Base-by-base conservation (phyloP, 2,797 vertebrate species). In the Momotus momota region DNA sequence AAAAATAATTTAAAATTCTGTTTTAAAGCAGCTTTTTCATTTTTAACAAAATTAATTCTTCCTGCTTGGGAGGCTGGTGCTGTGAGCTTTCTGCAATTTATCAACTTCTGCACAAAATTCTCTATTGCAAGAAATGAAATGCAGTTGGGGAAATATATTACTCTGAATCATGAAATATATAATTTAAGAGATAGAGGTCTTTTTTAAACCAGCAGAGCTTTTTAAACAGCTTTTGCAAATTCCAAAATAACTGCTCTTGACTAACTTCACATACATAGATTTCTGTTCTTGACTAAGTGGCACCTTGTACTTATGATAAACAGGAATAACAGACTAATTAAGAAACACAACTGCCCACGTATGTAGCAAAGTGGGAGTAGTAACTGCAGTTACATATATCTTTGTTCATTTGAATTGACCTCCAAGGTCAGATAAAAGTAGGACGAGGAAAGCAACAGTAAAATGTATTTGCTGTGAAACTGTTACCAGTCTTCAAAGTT, bases 221-320 rank as follows among this genome's bases (percentile, higher is more conserved):
- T 87, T 87, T 89, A 79, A 92, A 71, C 26, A 84, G 74, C 62
- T 94, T 84, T 46, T 74, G 49, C 73, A 81, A 81, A 84, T 81
- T 79, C 54, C 33, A 89, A 15, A 96, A 69, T 92, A 89, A 87
- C 74, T 87, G 62, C 23, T 92, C 62, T 75, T 81, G 49, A 72
- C 73, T 92, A 80, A 62, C 69, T 90, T 51, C 65, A 60, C n/a
- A 57, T 51, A 52, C 4, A 38, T 5, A 88, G 57, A 38, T 86
- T 88, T 92, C 92, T 92, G 41, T 88, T 78, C 73, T 88, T 57
- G 55, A 93, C 40, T 77, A 86, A 67, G 19, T 57, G n/a, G n/a
- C 17, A 71, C 65, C 18, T 92, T 86, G 66, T 84, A 89, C 78
- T 92, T 6, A 72, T 69, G 26, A 81, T 89, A 73, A 89, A 87